Evolutionary conservation across 1,140 invertebrate species (phyloP), one percentile per base, ranked within the genome.

Genomic region (Drosophila virilis): DNA sequence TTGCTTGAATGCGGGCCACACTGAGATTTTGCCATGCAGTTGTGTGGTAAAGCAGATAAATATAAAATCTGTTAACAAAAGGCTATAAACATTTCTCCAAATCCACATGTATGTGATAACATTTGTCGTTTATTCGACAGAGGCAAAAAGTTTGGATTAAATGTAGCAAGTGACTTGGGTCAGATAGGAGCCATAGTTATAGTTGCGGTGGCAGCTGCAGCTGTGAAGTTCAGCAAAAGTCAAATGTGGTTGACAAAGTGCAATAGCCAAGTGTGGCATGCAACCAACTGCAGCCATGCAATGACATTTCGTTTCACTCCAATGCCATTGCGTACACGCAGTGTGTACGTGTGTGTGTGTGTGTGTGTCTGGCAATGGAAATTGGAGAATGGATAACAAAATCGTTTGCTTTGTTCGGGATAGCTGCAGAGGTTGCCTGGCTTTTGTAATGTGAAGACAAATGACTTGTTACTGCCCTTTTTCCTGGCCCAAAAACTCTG

Each of bases 361-460:
- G 12, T 22, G 52, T 37, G 13, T 55, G 50, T 28, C 57, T 52
- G 54, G 64, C 33, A 42, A 35, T 40, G 42, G 9, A 8, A 7
- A 72, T 5, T 48, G 22, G 12, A 52, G 1, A 9, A 43, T 42
- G 32, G 33, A 46, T 37, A 17, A 32, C 33, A 32, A 55, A 70
- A 70, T 62, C 38, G 22, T 7, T 48, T 74, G 37, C 46, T 15
- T 70, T 59, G 50, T 8, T 35, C 50, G 8, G 15, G 15, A 12
- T 33, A 62, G 32, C 10, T 62, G 59, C 57, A 40, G n/a, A 45
- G 9, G 17, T 46, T 17, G 32, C 12, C 32, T 42, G 45, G 40
- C 43, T 74, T 61, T 60, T 77, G 46, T 65, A 74, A 69, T 68
- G 61, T 42, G 37, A 65, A 65, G 76, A 71, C 55, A 75, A 70